Conservation (phyloP, 2,113 vertebrate species). For the Deroptyus accipitrinus region DNA sequence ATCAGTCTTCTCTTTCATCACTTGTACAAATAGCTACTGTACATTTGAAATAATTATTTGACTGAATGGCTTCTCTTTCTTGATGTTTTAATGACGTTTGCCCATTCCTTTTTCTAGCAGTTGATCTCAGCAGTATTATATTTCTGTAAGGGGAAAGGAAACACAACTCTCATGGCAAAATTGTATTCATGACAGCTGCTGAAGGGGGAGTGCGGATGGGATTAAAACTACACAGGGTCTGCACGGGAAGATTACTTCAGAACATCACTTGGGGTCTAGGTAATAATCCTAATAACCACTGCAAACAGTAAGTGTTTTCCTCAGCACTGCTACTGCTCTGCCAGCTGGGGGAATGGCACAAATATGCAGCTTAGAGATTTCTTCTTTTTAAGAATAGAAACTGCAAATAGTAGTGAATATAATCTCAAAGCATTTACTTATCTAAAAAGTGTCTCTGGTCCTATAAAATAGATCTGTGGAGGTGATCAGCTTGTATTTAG, state of each 20-base stretch:
- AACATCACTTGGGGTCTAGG: slow-evolving; percentile 33
- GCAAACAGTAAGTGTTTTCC: slow-evolving; percentile 37
- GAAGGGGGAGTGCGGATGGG: not conserved
- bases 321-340: not conserved
- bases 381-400: slow-evolving; percentile 28
- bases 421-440: slow-evolving; percentile 36
- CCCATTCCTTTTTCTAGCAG: not conserved
- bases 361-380: slow-evolving; percentile 4
- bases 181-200: not conserved
- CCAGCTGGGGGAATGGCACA: slow-evolving; percentile 26
- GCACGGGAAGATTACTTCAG: slow-evolving; percentile 12
- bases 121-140: not conserved
- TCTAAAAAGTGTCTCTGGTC: not conserved
- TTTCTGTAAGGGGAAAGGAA: not conserved
- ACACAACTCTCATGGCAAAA: not conserved
- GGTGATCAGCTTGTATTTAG: not conserved
- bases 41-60: not conserved
- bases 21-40: not conserved
- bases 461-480: not conserved
- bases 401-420: not conserved
- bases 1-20: not conserved
- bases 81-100: not conserved
- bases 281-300: slow-evolving; percentile 60
- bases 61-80: not conserved
- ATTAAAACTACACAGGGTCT: slow-evolving; percentile 47